Conservation (phyloP, 2,113 vertebrate genomes). For the Cygnus atratus region DNA sequence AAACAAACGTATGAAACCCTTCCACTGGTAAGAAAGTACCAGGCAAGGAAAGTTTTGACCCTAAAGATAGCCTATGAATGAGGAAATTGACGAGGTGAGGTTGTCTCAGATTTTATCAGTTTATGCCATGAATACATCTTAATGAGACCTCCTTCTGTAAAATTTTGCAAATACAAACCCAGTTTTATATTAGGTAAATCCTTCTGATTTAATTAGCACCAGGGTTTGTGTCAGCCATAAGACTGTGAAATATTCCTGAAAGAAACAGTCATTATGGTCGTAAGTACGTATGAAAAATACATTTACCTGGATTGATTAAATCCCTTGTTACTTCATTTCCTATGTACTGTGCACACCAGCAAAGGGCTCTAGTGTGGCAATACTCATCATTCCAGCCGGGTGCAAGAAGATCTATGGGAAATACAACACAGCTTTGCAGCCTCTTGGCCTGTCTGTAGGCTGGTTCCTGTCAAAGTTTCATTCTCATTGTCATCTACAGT, state of each 20-base stretch:
- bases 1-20: slow-evolving; percentile 39
- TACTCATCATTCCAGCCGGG: background rate
- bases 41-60: background rate
- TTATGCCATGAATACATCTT: background rate
- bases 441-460: background rate
- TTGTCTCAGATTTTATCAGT: background rate
- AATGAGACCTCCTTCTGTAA: background rate
- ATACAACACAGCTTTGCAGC: fast-evolving
- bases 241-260: background rate
- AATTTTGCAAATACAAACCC: background rate
- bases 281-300: background rate
- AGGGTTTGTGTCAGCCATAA: background rate
- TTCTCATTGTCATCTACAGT: background rate
- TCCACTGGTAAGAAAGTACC: slow-evolving; percentile 8
- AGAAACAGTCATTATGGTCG: background rate
- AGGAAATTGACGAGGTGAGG: background rate
- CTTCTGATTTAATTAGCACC: background rate
- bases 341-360: background rate
- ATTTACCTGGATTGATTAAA: background rate
- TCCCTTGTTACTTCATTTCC: background rate
- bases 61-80: background rate
- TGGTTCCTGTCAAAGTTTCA: background rate
- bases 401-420: background rate
- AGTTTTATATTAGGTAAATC: background rate
- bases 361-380: background rate